Evolutionary conservation across 2,797 vertebrate genomes (phyloP), one percentile per base, ranked within the genome.

Genomic region (Bryconaethiops microstoma): DNA sequence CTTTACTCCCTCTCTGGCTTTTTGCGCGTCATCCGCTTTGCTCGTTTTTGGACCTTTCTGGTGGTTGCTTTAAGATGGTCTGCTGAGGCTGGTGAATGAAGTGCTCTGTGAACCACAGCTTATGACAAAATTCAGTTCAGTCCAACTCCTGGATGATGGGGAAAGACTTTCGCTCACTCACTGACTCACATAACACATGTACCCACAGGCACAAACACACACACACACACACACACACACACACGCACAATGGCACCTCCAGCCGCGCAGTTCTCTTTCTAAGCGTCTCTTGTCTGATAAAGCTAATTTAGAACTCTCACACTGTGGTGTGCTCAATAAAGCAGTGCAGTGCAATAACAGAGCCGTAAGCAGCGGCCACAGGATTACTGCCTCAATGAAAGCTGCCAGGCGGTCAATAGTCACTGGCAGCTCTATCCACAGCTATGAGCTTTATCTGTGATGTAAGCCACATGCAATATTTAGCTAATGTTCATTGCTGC

Each of bases 391-490:
- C 25, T 69, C 40, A 84, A 76, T 83, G 52, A 81, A 72, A 82
- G 63, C 82, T 77, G 57, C 52, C 35, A 77, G 35, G 69, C 2
- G 54, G 77, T 70, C 75, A 76, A 62, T 76, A 57, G n/a, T 23
- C 35, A 62, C 50, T 63, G 59, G 79, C 64, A 82, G 65, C 57
- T 74, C 76, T 76, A 78, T 79, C 80, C 79, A 55, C 65, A 65
- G 75, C 54, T 70, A 76, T 69, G 48, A 68, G 21, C 60, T 55
- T 35, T 48, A 62, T 63, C 78, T 77, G 74, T 73, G 82, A 84
- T 68, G 82, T 80, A 83, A 83, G 54, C 42, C 55, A 67, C 55
- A 70, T 69, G 63, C 76, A 81, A 76, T 79, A 74, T 78, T 74
- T 63, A 79, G 80, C 60, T 71, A 39, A 84, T 76, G 74, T 74